phyloP scores from a whole-genome alignment of 2,797 vertebrate species.

The Leuciscus waleckii region DNA sequence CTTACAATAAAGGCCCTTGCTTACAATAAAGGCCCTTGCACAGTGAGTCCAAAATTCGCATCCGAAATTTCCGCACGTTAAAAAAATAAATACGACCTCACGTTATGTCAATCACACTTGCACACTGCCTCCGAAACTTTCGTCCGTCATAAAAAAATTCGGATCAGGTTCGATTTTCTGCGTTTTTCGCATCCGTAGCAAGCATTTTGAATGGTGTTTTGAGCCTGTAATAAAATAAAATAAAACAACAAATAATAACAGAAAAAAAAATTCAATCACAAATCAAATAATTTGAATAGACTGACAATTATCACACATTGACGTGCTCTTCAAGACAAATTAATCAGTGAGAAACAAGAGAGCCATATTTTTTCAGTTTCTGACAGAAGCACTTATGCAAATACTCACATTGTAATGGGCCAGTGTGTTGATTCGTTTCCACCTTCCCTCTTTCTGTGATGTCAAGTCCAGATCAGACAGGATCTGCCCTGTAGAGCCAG shows the following conservation, averaged over 20 bases:
- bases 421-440: slow-evolving; percentile 94
- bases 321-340: background rate
- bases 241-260: background rate
- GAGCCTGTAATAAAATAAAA: background rate
- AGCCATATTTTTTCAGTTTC: background rate
- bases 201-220: too few relatives aligned
- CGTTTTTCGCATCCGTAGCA: too few relatives aligned
- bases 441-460: slow-evolving; percentile 93
- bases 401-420: slow-evolving; percentile 95
- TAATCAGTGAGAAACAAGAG: background rate
- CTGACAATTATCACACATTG: too few relatives aligned
- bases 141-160: too few relatives aligned
- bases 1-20: too few relatives aligned
- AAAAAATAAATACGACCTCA: too few relatives aligned
- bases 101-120: too few relatives aligned
- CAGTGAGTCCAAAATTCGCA: too few relatives aligned
- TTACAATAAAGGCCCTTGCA: too few relatives aligned
- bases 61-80: too few relatives aligned
- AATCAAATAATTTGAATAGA: background rate
- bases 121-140: too few relatives aligned
- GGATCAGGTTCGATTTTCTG: too few relatives aligned
- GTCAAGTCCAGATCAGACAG: slow-evolving; percentile 97
- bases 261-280: background rate
- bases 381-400: background rate
- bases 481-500: slow-evolving; percentile 92